Evolutionary conservation across 2,888 invertebrate genomes (phyloP).

Genomic region (Caenorhabditis afra): DNA sequence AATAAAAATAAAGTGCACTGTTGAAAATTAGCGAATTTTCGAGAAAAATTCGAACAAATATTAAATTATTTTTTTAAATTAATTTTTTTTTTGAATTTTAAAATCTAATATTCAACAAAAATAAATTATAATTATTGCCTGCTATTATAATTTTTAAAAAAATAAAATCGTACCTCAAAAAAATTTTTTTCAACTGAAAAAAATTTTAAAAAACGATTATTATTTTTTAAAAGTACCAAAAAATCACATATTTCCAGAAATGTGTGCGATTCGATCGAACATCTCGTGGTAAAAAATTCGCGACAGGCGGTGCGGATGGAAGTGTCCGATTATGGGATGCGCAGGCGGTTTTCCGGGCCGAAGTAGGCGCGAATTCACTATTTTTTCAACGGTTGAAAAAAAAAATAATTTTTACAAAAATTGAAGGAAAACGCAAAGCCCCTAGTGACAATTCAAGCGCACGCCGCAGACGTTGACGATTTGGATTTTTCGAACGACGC

Average conservation of each 20-base stretch:
- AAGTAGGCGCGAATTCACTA: constrained; percentile 4
- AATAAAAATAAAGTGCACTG: too few relatives aligned
- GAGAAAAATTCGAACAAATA: too few relatives aligned
- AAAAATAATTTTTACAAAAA: constrained; percentile 6
- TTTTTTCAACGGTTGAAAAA: neutral
- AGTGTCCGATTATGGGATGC: constrained; percentile 75
- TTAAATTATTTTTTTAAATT: too few relatives aligned
- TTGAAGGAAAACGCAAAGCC: constrained; percentile 51
- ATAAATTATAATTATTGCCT: too few relatives aligned
- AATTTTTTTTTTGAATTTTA: too few relatives aligned
- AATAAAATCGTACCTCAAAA: too few relatives aligned
- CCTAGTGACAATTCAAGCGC: constrained; percentile 59
- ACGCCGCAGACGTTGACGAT: constrained; percentile 68
- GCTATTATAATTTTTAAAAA: too few relatives aligned
- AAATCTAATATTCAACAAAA: too few relatives aligned
- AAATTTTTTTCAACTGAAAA: too few relatives aligned
- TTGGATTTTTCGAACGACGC: constrained; percentile 68
- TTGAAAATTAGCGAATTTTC: too few relatives aligned
- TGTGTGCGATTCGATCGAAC: constrained; percentile 74
- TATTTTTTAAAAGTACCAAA: too few relatives aligned
- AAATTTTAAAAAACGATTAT: too few relatives aligned
- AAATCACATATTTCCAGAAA: constrained; percentile 66
- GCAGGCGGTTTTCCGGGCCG: constrained; percentile 31
- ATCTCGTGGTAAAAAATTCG: constrained; percentile 64
- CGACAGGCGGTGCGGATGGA: constrained; percentile 77